Conservation (phyloP, 2,113 vertebrate genomes). For the Tautogolabrus adspersus region DNA sequence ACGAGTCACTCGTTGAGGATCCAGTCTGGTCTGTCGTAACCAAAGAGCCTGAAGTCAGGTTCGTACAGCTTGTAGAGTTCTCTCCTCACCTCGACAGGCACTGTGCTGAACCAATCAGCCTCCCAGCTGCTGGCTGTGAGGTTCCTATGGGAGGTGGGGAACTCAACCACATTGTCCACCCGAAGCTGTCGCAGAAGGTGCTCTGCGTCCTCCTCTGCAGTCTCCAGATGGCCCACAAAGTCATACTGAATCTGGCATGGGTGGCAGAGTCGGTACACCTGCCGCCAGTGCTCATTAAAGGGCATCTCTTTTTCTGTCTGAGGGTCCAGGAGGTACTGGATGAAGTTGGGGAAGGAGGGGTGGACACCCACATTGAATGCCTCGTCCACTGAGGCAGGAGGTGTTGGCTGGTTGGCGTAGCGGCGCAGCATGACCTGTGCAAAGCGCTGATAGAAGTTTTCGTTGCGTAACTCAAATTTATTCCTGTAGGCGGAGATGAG, state of each 20-base stretch:
- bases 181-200: constrained; percentile 91
- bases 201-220: constrained; percentile 90
- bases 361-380: constrained; percentile 88
- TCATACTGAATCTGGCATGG: constrained; percentile 99
- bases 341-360: constrained; percentile 92
- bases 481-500: constrained; percentile 98
- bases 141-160: constrained; percentile 91
- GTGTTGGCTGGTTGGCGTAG: constrained; percentile 89
- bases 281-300: constrained; percentile 98
- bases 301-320: constrained; percentile 91
- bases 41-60: constrained; percentile 95
- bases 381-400: constrained; percentile 88
- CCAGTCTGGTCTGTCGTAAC: constrained; percentile 92
- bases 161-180: constrained; percentile 91
- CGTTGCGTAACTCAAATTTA: constrained; percentile 94
- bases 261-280: constrained; percentile 95
- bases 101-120: constrained; percentile 91
- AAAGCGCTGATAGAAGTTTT: constrained; percentile 93
- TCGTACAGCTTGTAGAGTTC: constrained; percentile 95
- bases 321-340: constrained; percentile 95
- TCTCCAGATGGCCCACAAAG: constrained; percentile 97
- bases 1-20: constrained; percentile 87
- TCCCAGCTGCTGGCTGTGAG: constrained; percentile 93
- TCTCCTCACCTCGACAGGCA: constrained; percentile 88
- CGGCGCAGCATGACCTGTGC: constrained; percentile 90